Base-by-base conservation (phyloP, 2,888 invertebrate species). In the Drosophila meridionalis region DNA sequence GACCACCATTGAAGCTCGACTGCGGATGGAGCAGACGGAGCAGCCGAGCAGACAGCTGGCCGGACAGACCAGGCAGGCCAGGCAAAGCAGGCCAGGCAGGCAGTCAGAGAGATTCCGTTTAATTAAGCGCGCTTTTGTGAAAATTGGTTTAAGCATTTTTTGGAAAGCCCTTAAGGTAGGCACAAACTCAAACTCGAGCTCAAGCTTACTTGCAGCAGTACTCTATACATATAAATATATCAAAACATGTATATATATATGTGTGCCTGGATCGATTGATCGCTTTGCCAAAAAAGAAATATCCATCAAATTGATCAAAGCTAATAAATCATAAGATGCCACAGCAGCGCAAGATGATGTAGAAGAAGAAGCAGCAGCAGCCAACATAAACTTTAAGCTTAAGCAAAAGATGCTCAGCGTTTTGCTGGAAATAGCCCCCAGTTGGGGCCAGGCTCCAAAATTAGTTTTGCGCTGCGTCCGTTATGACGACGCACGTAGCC, bases 301-400 rank as follows among this genome's bases (percentile, higher is more conserved):
- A 87, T 90, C 85, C 91, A 91, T 90, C 90, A 90, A 91, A 90
- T 83, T 91, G 91, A 92, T 91, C 89, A 90, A 90, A 85, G 87
- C 83, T 87, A 84, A 91, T 92, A 91, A 91, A 92, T 92, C 91
- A 92, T 85, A 81, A 86, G 57, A 82, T 69, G 86, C 80, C 83
- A 83, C 73, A 82, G 59, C 69, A 60, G 50, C 50, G 52, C 40
- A 64, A 64, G 63, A 73, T 45, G 64, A 71, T 58, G 57, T 30
- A 26, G 47, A 40, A 50, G 60, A 45, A 62, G 57, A 38, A 47
- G 42, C 40, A 40, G 40, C 40, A 58, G 38, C 34, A 60, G 47
- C 69, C 9, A 61, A 48, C 48, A 63, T 64, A 36, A 48, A 57
- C 36, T 53, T 47, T 8, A 30, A 59, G 57, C 57, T 69, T 62